Percentiles rank a stretch among this genome's conserved stretches.
phyloP scores from a whole-genome alignment of 2,113 vertebrate species.

The Eidolon helvum region DNA sequence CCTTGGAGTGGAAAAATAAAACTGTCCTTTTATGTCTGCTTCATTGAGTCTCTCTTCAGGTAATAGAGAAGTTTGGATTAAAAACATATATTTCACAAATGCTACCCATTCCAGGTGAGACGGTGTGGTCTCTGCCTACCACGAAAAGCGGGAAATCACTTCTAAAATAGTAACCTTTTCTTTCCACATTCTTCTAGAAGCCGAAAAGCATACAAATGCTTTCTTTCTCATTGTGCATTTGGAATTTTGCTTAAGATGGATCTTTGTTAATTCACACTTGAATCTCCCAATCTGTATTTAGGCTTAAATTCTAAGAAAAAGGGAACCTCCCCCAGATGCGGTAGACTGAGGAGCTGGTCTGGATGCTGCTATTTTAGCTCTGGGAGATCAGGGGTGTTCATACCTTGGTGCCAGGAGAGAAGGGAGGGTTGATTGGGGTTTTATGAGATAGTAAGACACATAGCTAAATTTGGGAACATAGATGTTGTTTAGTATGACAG shows the following conservation, averaged over 20 bases:
- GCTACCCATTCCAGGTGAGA: conserved; percentile 56
- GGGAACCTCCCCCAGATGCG: conserved; percentile 1
- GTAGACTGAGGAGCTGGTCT: background rate
- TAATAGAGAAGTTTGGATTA: conserved; percentile 65
- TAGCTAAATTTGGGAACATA: conserved; percentile 55
- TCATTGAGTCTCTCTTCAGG: background rate
- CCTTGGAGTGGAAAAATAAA: conserved; percentile 42
- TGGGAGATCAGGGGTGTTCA: conserved; percentile 62
- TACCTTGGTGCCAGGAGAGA: conserved; percentile 47
- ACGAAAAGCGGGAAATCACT: conserved; percentile 62
- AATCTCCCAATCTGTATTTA: conserved; percentile 78
- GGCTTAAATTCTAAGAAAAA: conserved; percentile 68
- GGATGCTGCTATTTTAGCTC: conserved; percentile 74
- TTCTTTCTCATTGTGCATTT: conserved; percentile 66
- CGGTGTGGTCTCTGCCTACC: conserved; percentile 48
- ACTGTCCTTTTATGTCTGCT: conserved; percentile 7
- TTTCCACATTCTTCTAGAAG: conserved; percentile 64
- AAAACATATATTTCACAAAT: conserved; percentile 71
- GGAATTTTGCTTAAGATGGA: conserved; percentile 77
- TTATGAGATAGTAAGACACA: conserved; percentile 68
- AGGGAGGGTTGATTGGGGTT: conserved; percentile 57
- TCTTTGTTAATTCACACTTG: conserved; percentile 74
- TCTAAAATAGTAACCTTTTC: conserved; percentile 76
- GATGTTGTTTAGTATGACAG: background rate
- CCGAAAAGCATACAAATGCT: conserved; percentile 71